A percentile compares a stretch with the other conserved stretches of the same genome.
Evolutionary conservation across 2,888 invertebrate species (phyloP).

Genomic region (Lydus trimaculatus): DNA sequence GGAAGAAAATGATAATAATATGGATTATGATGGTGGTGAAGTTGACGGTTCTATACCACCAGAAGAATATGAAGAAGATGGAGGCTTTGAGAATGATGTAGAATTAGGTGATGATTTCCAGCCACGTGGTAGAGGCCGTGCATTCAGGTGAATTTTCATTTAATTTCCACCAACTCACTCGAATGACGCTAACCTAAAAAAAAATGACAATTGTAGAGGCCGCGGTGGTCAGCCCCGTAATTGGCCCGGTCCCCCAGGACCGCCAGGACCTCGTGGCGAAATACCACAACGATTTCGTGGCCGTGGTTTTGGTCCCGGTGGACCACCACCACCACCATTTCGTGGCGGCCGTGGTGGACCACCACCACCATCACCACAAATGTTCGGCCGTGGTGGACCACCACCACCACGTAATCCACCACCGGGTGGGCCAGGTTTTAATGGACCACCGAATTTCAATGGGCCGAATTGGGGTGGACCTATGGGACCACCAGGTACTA

Average conservation of each 20-base stretch:
- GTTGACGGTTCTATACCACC: slow-evolving; percentile 34
- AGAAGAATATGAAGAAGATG: slow-evolving; percentile 54
- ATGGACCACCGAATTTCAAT: slow-evolving; percentile 65
- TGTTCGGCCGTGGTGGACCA: slow-evolving; percentile 62
- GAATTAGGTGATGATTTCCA: slow-evolving; percentile 63
- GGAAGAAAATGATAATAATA: slow-evolving; percentile 27
- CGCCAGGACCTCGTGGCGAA: slow-evolving; percentile 61
- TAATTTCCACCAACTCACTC: background rate
- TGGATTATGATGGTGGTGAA: slow-evolving; percentile 32
- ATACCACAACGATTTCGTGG: slow-evolving; percentile 74
- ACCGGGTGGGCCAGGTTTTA: slow-evolving; percentile 61
- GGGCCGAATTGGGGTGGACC: slow-evolving; percentile 74
- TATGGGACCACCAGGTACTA: slow-evolving; percentile 62
- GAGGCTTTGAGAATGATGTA: slow-evolving; percentile 56
- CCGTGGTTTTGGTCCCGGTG: slow-evolving; percentile 69
- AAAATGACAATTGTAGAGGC: slow-evolving; percentile 45
- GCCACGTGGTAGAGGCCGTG: slow-evolving; percentile 59
- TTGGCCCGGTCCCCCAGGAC: slow-evolving; percentile 54
- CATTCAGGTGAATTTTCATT: slow-evolving; percentile 60
- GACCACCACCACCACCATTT: slow-evolving; percentile 55
- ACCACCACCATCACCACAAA: slow-evolving; percentile 64
- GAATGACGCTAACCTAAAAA: slow-evolving; percentile 16
- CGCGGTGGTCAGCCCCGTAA: slow-evolving; percentile 51
- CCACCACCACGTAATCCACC: slow-evolving; percentile 56
- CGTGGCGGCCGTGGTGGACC: slow-evolving; percentile 60